Conservation (phyloP, 2,797 vertebrate genomes). For the Onychomys leucogaster region DNA sequence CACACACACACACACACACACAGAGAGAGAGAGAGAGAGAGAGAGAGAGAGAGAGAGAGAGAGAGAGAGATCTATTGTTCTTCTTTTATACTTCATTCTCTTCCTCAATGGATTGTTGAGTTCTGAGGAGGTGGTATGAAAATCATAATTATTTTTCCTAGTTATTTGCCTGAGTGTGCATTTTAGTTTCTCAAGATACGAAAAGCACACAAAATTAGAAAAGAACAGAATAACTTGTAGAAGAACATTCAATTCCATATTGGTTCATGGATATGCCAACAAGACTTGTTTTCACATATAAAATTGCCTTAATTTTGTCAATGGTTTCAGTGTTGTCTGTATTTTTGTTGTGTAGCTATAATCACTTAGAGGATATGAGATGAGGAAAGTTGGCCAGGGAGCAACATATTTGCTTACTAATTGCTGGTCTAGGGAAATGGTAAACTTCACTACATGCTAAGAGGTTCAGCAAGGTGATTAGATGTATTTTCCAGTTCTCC, state of each 20-base stretch:
- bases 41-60: no score
- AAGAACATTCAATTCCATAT: not conserved
- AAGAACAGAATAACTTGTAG: not conserved
- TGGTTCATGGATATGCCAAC: not conserved
- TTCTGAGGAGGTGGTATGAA: not conserved
- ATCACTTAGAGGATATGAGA: slow-evolving; percentile 6
- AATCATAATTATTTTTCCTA: not conserved
- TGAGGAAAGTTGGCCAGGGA: not conserved
- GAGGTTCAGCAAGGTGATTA: not conserved
- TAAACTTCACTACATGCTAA: not conserved
- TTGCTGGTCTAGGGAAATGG: not conserved
- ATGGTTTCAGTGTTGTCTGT: not conserved
- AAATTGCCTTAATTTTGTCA: not conserved
- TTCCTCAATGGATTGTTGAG: not conserved
- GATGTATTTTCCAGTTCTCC: not conserved
- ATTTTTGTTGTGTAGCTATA: not conserved
- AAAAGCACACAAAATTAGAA: not conserved
- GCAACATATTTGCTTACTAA: not conserved
- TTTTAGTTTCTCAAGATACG: not conserved
- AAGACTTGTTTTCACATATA: not conserved
- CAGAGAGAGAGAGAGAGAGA: not conserved
- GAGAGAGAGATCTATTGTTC: no score
- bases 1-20: not conserved
- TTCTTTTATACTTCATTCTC: not conserved
- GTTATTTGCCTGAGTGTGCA: not conserved